Evolutionary conservation across 2,888 invertebrate species (phyloP).

Genomic region (Calliscelio sp.): DNA sequence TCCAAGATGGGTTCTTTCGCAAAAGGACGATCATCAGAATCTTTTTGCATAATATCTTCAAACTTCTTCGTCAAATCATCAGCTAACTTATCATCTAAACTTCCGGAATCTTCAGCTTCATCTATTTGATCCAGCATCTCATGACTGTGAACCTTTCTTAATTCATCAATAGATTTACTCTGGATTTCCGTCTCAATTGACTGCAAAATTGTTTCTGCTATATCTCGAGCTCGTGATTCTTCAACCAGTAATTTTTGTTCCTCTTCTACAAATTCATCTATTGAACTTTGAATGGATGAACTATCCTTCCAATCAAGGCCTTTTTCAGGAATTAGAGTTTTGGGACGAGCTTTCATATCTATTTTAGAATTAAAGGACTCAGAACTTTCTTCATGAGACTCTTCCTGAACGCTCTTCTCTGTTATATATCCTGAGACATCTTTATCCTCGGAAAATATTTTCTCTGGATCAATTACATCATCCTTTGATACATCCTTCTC

Average conservation of each 20-base stretch:
- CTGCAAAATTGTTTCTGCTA: constrained; percentile 82
- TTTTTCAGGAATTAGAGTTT: constrained; percentile 62
- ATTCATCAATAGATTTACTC: constrained; percentile 76
- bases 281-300: constrained; percentile 49
- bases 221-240: constrained; percentile 77
- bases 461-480: constrained; percentile 58
- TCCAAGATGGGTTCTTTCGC: constrained; percentile 77
- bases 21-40: constrained; percentile 56
- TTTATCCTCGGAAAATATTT: constrained; percentile 53
- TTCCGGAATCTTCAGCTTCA: constrained; percentile 73
- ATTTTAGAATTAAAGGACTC: constrained; percentile 75
- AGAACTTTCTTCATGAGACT: constrained; percentile 75
- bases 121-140: constrained; percentile 59
- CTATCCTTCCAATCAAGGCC: constrained; percentile 66
- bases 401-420: constrained; percentile 75
- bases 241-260: constrained; percentile 63
- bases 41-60: constrained; percentile 79
- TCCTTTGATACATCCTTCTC: constrained; percentile 77
- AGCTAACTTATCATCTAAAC: constrained; percentile 80
- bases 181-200: constrained; percentile 83
- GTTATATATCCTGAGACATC: constrained; percentile 73
- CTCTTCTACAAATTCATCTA: constrained; percentile 61
- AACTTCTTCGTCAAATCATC: constrained; percentile 83
- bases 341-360: constrained; percentile 66
- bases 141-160: constrained; percentile 56